Percentiles rank a stretch among this genome's conserved stretches.
Evolutionary conservation across 2,888 invertebrate species (phyloP).

Genomic region (Noctua comes): DNA sequence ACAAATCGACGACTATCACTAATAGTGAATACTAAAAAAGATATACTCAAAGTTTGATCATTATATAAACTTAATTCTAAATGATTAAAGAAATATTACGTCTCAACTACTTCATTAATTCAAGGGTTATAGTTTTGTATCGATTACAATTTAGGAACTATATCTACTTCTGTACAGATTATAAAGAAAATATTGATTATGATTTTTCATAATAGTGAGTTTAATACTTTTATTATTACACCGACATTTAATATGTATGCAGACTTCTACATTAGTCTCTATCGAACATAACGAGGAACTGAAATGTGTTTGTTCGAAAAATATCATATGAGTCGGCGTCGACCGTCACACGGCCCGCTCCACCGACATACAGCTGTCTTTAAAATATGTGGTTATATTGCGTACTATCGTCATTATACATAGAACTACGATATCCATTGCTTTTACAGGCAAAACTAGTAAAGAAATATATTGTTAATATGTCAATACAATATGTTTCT

Average conservation of each 20-base stretch:
- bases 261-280: constrained; percentile 59
- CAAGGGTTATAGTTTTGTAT: constrained; percentile 88
- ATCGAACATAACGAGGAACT: constrained; percentile 60
- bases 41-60: constrained; percentile 83
- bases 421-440: constrained; percentile 79
- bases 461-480: constrained; percentile 83
- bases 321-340: constrained; percentile 57
- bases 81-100: constrained; percentile 80
- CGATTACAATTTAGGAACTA: constrained; percentile 90
- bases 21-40: constrained; percentile 79
- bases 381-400: constrained; percentile 75
- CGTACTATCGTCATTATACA: constrained; percentile 44
- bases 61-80: constrained; percentile 77
- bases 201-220: constrained; percentile 76
- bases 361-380: constrained; percentile 76
- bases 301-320: constrained; percentile 67
- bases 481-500: constrained; percentile 75
- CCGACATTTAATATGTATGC: constrained; percentile 64
- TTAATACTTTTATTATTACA: constrained; percentile 75
- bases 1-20: constrained; percentile 78
- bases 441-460: constrained; percentile 84
- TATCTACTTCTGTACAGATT: constrained; percentile 87
- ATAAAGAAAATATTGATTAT: constrained; percentile 81
- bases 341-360: constrained; percentile 82
- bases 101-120: constrained; percentile 81